Percentiles rank a stretch among this genome's conserved stretches.
Conservation (phyloP, 1,140 invertebrate species). For the Lordiphosa collinella region DNA sequence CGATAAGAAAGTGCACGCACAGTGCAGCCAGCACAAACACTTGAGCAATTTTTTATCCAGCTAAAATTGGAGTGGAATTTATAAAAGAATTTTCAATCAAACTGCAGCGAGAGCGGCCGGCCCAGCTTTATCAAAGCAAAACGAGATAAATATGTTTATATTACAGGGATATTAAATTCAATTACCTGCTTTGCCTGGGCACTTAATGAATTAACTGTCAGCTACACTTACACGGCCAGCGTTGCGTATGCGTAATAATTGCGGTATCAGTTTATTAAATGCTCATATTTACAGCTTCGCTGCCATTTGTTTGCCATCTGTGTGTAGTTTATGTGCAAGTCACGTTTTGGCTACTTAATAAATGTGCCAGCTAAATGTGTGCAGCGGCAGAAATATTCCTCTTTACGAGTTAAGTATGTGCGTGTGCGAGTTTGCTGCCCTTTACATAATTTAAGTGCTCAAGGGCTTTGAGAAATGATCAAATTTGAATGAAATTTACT, state of each 20-base stretch:
- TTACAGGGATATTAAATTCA: too few species aligned
- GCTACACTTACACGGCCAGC: conserved; percentile 2
- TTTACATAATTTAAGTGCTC: conserved; percentile 7
- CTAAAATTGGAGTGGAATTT: too few species aligned
- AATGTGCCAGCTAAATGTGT: conserved; percentile 48
- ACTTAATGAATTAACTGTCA: conserved; percentile 36
- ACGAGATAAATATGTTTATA: too few species aligned
- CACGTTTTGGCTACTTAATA: conserved; percentile 52
- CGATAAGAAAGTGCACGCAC: conserved; percentile 17
- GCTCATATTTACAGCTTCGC: conserved; percentile 42
- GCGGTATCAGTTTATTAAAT: conserved; percentile 47
- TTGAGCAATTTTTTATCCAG: too few species aligned
- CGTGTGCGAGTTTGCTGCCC: not conserved
- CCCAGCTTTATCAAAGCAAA: too few species aligned
- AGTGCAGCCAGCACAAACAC: too few species aligned
- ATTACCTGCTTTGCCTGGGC: not conserved
- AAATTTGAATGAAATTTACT: too few species aligned
- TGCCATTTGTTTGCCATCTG: conserved; percentile 19
- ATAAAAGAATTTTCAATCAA: too few species aligned
- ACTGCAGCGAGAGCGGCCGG: too few species aligned
- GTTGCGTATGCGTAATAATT: conserved; percentile 50
- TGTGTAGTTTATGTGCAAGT: conserved; percentile 42
- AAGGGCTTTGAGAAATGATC: too few species aligned
- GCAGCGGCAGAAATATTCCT: conserved; percentile 46
- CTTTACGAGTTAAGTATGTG: conserved; percentile 40